Evolutionary conservation across 30 jellyfish, hydroid and myxozoan genomes (phyloP), one percentile per base, ranked within the genome.

Genomic region (Turritopsis rubra): DNA sequence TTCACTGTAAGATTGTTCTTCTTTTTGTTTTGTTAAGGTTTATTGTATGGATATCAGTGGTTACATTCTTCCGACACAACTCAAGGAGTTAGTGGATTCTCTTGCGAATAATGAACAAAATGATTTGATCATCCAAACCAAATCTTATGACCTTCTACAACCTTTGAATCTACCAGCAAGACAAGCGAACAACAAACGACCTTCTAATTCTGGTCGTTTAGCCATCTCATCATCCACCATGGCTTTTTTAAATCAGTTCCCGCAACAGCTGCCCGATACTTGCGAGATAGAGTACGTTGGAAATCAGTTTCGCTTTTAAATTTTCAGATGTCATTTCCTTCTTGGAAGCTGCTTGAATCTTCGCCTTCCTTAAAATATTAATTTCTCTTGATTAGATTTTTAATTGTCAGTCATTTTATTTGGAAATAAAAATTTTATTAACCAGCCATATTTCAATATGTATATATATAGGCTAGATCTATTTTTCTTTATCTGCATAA

Each of bases 21-120:
- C n/a, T n/a, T n/a, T n/a, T n/a, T n/a, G n/a, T n/a, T n/a, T n/a
- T n/a, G n/a, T n/a, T n/a, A n/a, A 91, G 97, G 77, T 86, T 18
- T 70, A 73, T 77, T 82, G 96, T 66, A 65, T 86, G 54, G 97
- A 91, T 22, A 52, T 91, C 21, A 68, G 91, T 28, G 97, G 97
- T 16, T 81, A 83, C 20, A 53, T 91, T 9, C 83, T 91, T 21
- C 97, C 97, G 16, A 27, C 88, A 1, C 97, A 91, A 30, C 60
- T 91, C 1, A 80, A 80, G 66, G 79, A 76, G 81, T 68, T 80
- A 28, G 87, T 80, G n/a, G 76, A 68, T 0, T 65, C 66, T 1
- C 28, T 80, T 25, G 79, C 70, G 0, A 28, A 80, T 8, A 0
- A 0, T 41, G 66, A 30, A 0, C 66, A 53, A 3, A 52, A 80